Base-by-base conservation (phyloP, 2,888 invertebrate genomes). In the Cyclophora albipunctata region DNA sequence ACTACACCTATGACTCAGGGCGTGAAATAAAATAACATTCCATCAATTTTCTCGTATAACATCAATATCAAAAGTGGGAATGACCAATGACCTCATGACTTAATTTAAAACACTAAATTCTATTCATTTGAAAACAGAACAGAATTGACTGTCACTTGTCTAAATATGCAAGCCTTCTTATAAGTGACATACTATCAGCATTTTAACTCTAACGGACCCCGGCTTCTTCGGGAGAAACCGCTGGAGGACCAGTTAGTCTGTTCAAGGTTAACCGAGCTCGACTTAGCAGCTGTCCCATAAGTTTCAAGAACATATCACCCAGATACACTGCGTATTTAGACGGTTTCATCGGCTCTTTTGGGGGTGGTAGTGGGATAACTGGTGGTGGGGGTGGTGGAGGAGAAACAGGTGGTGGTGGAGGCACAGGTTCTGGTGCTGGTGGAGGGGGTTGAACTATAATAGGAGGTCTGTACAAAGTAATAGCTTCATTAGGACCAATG, bases 221-320 rank as follows among this genome's bases (percentile, higher is more conserved):
- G 20, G 20, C 20, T 20, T 20, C 48, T 7, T 42, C 52, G 5
- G 55, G 55, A 7, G 44, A 46, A 2, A 62, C 60, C 7, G 63
- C 50, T 2, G 64, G 59, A 34, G 71, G 69, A 50, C 64, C 61
- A 34, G 69, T 64, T 40, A 74, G 59, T 48, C 73, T 71, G 58
- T 67, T 73, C n/a, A 80, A 66, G 47, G 66, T 69, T 6, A 66
- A 58, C 2, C 73, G 68, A 34, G 76, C 76, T 42, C 73, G 76
- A 45, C 66, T 71, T 45, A 84, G 64, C 49, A 84, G 71, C 51
- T 80, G 74, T 5, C 78, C 70, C 57, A 86, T 54, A 7, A 81
- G 63, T 54, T 80, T 73, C 34, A 84, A 62, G 45, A 86, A 67
- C 42, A 81, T 68, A 7, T 80, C 80, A n/a, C 84, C 81, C 37